Evolutionary conservation across 2,888 invertebrate species (phyloP).

Genomic region (Hololepta plana): DNA sequence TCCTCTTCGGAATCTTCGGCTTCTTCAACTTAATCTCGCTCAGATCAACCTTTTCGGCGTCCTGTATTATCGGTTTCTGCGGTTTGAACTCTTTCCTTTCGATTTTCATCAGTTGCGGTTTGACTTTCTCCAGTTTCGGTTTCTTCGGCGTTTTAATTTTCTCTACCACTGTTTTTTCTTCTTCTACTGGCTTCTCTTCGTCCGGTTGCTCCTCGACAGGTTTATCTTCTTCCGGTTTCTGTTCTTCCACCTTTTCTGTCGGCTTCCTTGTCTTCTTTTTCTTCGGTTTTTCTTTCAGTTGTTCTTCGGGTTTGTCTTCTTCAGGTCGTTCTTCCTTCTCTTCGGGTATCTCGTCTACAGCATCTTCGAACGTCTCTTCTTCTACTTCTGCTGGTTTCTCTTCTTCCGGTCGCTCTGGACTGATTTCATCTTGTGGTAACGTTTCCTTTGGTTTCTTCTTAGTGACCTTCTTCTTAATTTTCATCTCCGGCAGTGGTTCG

Average conservation of each 20-base stretch:
- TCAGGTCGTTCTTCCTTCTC: constrained; percentile 14
- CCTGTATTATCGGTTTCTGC: constrained; percentile 40
- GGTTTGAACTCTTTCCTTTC: constrained; percentile 36
- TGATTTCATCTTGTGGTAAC: constrained; percentile 8
- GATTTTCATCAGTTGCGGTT: constrained; percentile 12
- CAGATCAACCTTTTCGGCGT: constrained; percentile 39
- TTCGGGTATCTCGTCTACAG: constrained; percentile 12
- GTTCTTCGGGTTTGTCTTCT: constrained; percentile 14
- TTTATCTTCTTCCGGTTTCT: constrained; percentile 14
- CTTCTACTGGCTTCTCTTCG: constrained; percentile 14
- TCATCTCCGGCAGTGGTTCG: constrained; percentile 12
- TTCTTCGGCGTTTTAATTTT: constrained; percentile 8
- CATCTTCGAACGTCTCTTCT: constrained; percentile 9
- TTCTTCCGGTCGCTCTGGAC: constrained; percentile 11
- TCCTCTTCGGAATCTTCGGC: constrained; percentile 15
- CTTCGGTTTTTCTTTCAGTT: constrained; percentile 13
- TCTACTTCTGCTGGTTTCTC: constrained; percentile 15
- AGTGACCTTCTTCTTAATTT: constrained; percentile 11
- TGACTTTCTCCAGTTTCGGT: constrained; percentile 10
- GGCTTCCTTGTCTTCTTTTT: constrained; percentile 19
- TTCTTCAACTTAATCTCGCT: constrained; percentile 42
- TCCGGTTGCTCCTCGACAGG: constrained; percentile 11
- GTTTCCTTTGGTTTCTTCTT: constrained; percentile 8
- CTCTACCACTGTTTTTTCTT: constrained; percentile 14
- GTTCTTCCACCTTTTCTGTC: constrained; percentile 24